A percentile compares a stretch with the other conserved stretches of the same genome.
phyloP scores from a whole-genome alignment of 2,113 vertebrate species.

The Chiloscyllium plagiosum region DNA sequence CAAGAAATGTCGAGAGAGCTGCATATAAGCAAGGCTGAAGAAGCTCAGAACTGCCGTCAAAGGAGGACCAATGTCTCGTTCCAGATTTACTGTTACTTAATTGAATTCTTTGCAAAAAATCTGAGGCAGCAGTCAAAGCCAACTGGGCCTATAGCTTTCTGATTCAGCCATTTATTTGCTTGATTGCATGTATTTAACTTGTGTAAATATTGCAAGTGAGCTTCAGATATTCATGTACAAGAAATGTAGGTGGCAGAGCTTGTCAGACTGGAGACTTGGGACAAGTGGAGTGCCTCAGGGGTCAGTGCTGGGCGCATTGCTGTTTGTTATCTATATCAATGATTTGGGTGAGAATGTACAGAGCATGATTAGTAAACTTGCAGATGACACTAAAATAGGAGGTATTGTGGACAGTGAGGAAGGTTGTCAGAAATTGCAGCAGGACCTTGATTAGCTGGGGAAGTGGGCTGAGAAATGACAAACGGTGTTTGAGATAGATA shows the following conservation, averaged over 20 bases:
- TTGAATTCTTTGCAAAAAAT: background rate
- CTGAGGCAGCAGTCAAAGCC: background rate
- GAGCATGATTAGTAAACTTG: too few relatives aligned
- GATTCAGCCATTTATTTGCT: background rate
- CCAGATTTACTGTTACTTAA: background rate
- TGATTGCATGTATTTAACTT: background rate
- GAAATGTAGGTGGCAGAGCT: background rate
- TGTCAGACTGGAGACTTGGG: too few relatives aligned
- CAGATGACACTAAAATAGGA: too few relatives aligned
- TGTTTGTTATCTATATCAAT: too few relatives aligned
- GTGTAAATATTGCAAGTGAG: background rate
- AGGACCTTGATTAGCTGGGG: too few relatives aligned
- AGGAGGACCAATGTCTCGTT: background rate
- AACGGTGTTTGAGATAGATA: too few relatives aligned
- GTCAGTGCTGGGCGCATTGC: too few relatives aligned
- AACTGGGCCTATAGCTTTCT: background rate
- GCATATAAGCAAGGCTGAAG: background rate
- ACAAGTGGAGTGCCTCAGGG: too few relatives aligned
- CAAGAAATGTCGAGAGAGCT: background rate
- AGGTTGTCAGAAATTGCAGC: too few relatives aligned
- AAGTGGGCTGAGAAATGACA: too few relatives aligned
- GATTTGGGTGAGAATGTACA: too few relatives aligned
- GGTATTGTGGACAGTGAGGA: too few relatives aligned
- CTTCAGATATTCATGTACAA: background rate
- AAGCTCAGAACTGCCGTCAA: background rate